Base-by-base conservation (phyloP, 1,140 invertebrate genomes). In the Pseudomyrmex sp. region DNA sequence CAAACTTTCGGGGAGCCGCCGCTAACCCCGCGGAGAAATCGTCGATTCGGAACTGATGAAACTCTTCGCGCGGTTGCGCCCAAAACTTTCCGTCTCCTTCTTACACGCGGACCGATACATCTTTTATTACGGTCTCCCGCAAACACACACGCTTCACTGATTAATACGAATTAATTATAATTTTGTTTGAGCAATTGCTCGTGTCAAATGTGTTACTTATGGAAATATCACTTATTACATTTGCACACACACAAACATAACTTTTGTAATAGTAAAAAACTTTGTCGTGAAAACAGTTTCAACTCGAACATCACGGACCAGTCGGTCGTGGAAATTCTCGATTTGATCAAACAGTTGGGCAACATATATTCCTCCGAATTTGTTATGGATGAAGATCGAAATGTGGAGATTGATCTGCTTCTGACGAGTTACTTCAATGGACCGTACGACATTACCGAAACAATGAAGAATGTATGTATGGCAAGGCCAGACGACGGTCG, bases 391-490 rank as follows among this genome's bases (percentile, higher is more conserved):
- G 2, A 7, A 54, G 46, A 5, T 52, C 4, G 0, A 7, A 0
- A 20, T 4, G n/a, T 26, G 9, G 65, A 75, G 13, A 44, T 89
- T 35, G 72, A 91, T 56, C 5, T 70, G 9, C 62, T 90, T 61
- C 66, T 91, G 9, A 12, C 2, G 1, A n/a, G 56, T 9, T 90
- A 59, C 69, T 83, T 79, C 26, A 9, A 69, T 0, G 84, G 26
- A 0, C 7, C 46, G 9, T 89, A 90, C 20, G 62, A 83, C n/a
- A n/a, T 91, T 23, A 82, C 72, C 2, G 13, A 82, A 12, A 12
- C 85, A 70, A 86, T 91, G 87, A 86, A 86, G 82, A 10, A 9
- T 13, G 76, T 80, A 72, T 10, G 76, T 80, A 80, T 61, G 5
- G 23, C 12, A 50, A 50, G 52, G 15, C 18, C 5, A 46, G 58